Evolutionary conservation across 2,888 invertebrate genomes (phyloP), one percentile per base, ranked within the genome.

Genomic region (Poecilobothrus nobilitatus): DNA sequence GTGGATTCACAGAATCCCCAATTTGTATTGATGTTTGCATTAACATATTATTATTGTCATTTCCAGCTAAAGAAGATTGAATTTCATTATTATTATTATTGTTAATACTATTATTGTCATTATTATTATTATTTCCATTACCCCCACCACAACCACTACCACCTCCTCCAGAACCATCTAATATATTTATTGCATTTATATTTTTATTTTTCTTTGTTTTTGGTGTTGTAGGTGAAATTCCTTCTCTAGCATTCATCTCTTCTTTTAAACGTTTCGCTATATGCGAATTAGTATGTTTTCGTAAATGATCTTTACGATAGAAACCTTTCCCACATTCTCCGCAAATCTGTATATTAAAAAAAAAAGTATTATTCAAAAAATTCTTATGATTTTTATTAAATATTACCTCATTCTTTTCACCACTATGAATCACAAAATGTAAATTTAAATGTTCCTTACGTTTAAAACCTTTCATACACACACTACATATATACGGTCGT

Each of bases 341-440:
- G 70, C 76, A 76, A 69, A 76, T 76, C 76, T 76, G 83, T 62
- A 37, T 7, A 61, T 6, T 15, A 72, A 68, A 10, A 53, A 66
- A 61, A 61, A 63, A 61, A n/a, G 20, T 10, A 64, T 15, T 9
- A 20, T 41, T 9, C n/a, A 41, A 41, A 8, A 41, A 41, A 6
- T 12, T 12, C 2, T 12, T 41, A 12, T 41, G 7, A 12, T 41
- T 12, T 41, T 41, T 41, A 5, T 10, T 20, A 53, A 66, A 37
- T n/a, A n/a, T 70, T 68, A 90, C 88, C 79, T 92, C 91, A 7
- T 90, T 91, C 82, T 92, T 92, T 79, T 91, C 89, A 53, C 92
- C 92, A 68, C 91, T 91, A 83, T 92, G 92, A 78, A 92, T 92
- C 74, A 92, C 91, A 74, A 89, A 89, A 82, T 92, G 92, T 72